Evolutionary conservation across 2,113 vertebrate species (phyloP), one percentile per base, ranked within the genome.

Genomic region (Xyliphius kryptos): DNA sequence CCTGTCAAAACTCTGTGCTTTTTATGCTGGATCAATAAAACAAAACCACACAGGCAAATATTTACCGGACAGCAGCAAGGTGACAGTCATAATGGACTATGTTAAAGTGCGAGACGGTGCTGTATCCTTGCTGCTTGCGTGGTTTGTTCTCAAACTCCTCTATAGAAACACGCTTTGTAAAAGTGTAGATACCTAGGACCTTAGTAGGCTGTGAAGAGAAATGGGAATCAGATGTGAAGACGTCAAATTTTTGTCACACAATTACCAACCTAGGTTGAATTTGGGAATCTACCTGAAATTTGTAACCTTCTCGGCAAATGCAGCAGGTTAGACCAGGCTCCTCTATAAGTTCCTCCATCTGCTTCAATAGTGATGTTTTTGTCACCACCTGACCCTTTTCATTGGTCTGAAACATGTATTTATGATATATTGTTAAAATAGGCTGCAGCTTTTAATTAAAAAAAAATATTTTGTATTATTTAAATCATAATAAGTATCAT

Each of bases 11-110:
- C 2, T 32, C 26, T n/a, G 7, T 32, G 26, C 26, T 32, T 32
- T 6, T 32, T 2, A 38, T 54, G 21, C 2, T 1, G 41, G 43
- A n/a, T 5, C 3, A 16, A 10, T 41, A 15, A 47, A 11, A 8
- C 7, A 44, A 9, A 62, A 32, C 4, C 26, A 2, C 11, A 20
- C 47, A 1, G 14, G 8, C 9, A 12, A 4, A 36, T 12, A 16
- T 14, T 0, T 79, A 99, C 94, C 95, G 90, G 68, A 99, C 96
- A 1, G 95, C 95, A 17, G 96, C 95, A 48, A 99, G 85, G 77
- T 99, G 96, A 68, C 96, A 98, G 70, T 99, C 94, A 0, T 98
- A 99, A 81, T 99, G 96, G 79, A 99, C 95, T n/a, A 99, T 98
- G 88, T 99, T 99, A 89, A 99, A 99, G 86, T 99, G 96, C 9